Conservation (phyloP, 2,888 invertebrate genomes). For the Sarcophaga subvicina region DNA sequence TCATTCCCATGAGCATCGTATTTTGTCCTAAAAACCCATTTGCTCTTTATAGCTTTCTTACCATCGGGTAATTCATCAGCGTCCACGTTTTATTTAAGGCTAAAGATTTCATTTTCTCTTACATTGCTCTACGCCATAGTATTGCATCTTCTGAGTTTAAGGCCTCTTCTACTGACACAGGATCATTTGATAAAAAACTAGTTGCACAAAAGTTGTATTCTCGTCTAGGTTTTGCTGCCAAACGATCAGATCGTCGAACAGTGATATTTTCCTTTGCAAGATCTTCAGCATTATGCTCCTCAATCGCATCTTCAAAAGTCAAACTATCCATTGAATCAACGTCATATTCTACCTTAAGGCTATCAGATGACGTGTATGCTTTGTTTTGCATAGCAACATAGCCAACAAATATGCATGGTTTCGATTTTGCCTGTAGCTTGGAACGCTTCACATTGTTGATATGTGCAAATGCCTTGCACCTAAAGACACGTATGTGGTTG, state of each 20-base stretch:
- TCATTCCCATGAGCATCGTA: conserved; percentile 16
- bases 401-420: conserved; percentile 65
- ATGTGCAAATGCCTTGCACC: conserved; percentile 67
- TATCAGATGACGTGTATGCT: conserved; percentile 45
- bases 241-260: too few relatives aligned
- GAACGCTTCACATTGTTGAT: conserved; percentile 64
- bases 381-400: conserved; percentile 61
- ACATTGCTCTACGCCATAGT: conserved; percentile 39
- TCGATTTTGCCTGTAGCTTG: conserved; percentile 67
- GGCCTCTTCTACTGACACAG: too few relatives aligned
- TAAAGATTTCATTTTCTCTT: conserved; percentile 31
- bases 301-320: conserved; percentile 14
- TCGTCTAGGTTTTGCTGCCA: too few relatives aligned
- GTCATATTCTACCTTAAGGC: conserved; percentile 16
- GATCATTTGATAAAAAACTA: too few relatives aligned
- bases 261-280: too few relatives aligned
- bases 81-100: conserved; percentile 27
- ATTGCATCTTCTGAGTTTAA: not conserved
- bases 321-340: conserved; percentile 8
- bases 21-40: conserved; percentile 49
- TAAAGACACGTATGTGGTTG: conserved; percentile 66
- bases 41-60: conserved; percentile 45
- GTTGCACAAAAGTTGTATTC: too few relatives aligned
- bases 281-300: not conserved
- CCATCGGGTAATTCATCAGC: not conserved